phyloP scores from a whole-genome alignment of 2,888 invertebrate genomes.

The Rhingia campestris region DNA sequence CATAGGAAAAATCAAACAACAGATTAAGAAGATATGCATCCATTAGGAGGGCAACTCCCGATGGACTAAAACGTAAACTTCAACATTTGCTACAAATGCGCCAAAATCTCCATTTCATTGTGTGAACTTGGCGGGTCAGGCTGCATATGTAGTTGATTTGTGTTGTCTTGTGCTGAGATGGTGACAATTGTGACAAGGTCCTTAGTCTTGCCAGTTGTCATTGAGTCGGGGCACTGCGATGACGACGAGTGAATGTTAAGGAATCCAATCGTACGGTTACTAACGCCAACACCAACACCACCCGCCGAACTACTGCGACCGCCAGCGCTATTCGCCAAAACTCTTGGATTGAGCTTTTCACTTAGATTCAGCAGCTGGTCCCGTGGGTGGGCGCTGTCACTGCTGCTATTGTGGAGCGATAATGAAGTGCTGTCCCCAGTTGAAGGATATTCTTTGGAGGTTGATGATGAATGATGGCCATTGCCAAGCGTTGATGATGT shows the following conservation, averaged over 20 bases:
- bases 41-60: constrained; percentile 17
- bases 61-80: constrained; percentile 54
- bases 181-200: constrained; percentile 83
- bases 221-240: constrained; percentile 38
- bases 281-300: constrained; percentile 27
- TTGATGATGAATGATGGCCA: constrained; percentile 69
- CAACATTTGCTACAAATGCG: constrained; percentile 80
- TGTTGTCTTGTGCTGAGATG: constrained; percentile 78
- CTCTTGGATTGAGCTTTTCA: constrained; percentile 66
- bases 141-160: constrained; percentile 56
- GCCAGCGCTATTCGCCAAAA: constrained; percentile 45
- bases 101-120: constrained; percentile 82
- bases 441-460: constrained; percentile 67
- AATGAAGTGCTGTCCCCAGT: constrained; percentile 65
- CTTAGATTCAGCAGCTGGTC: constrained; percentile 74
- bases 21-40: constrained; percentile 8
- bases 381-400: constrained; percentile 42
- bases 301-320: constrained; percentile 20
- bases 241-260: constrained; percentile 44
- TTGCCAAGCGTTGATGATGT: constrained; percentile 60
- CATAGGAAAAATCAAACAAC: not conserved
- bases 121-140: constrained; percentile 75
- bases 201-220: constrained; percentile 77
- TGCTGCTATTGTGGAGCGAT: constrained; percentile 51
- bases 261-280: constrained; percentile 65